Evolutionary conservation across 2,888 invertebrate species (phyloP), one percentile per base, ranked within the genome.

Genomic region (Chrysolina oricalcia): DNA sequence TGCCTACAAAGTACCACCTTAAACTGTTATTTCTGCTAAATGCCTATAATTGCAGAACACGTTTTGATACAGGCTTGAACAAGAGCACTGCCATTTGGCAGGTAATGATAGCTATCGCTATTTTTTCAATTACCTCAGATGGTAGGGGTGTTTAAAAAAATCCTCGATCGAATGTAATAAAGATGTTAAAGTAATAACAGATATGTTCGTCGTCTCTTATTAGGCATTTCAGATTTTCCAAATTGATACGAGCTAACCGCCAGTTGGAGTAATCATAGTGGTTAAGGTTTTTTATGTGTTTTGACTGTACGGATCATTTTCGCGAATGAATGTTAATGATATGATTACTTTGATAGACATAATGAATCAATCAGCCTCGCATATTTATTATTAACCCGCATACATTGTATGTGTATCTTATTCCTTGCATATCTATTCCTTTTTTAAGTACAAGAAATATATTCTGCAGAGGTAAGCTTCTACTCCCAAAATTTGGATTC

Each of bases 241-340:
- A 87, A 87, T 87, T 87, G 87, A 87, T 86, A 86, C 85, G 84
- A 84, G 83, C 84, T 81, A 82, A 85, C 85, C 85, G 84, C 83
- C 82, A 80, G 80, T 83, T 85, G 80, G 76, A 78, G 77, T 85
- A 86, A 87, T 87, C 81, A 87, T 82, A 81, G 85, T 85, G 83
- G 84, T 86, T 85, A 84, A 81, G 75, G 76, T 83, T 68, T 68
- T 86, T 84, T 87, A 84, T 84, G 84, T 84, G 81, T 84, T 86
- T 86, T 84, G 81, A 78, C 80, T 72, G 76, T 35, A 70, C 75
- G 74, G 72, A 40, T 40, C 40, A 27, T 43, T 65, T 50, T 69
- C 15, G 43, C 66, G 65, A 59, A 59, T 50, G 64, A 67, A 71
- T 73, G 43, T 73, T 73, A 68, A 76, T 73, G 48, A 13, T n/a